Evolutionary conservation across 2,888 invertebrate genomes (phyloP).

Genomic region (Hemithea aestivaria): DNA sequence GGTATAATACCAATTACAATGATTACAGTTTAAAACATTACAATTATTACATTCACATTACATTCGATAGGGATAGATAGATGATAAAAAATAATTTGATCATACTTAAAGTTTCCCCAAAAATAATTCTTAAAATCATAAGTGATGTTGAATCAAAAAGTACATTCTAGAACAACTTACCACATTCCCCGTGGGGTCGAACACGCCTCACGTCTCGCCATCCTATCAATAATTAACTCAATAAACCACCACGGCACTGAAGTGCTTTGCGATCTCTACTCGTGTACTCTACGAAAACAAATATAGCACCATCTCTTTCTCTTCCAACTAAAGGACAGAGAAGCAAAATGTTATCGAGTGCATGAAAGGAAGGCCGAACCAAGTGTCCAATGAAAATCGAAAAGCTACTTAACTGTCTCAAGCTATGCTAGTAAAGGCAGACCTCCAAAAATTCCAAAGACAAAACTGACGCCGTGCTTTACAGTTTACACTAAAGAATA

Average conservation of each 20-base stretch:
- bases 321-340: slow-evolving; percentile 3
- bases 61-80: too few species aligned
- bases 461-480: too few species aligned
- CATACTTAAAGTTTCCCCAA: too few species aligned
- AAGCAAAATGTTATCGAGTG: slow-evolving; percentile 7
- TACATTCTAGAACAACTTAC: slow-evolving; percentile 22
- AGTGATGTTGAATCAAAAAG: slow-evolving; percentile 14
- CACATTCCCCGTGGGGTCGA: slow-evolving; percentile 34
- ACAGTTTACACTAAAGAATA: too few species aligned
- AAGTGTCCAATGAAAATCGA: slow-evolving; percentile 17
- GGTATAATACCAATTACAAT: too few species aligned
- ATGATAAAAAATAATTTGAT: too few species aligned
- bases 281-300: slow-evolving; percentile 22
- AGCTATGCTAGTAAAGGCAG: too few species aligned
- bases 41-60: too few species aligned
- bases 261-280: slow-evolving; percentile 32
- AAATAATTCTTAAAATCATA: too few species aligned
- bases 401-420: slow-evolving; percentile 24
- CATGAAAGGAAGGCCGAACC: slow-evolving; percentile 6
- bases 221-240: slow-evolving; percentile 45
- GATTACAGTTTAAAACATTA: too few species aligned
- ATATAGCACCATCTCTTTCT: slow-evolving; percentile 15
- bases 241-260: slow-evolving; percentile 43
- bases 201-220: slow-evolving; percentile 14
- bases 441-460: too few species aligned